Percentiles rank a stretch among this genome's conserved stretches.
phyloP scores from a whole-genome alignment of 2,113 vertebrate species.

The Pelecanus crispus region DNA sequence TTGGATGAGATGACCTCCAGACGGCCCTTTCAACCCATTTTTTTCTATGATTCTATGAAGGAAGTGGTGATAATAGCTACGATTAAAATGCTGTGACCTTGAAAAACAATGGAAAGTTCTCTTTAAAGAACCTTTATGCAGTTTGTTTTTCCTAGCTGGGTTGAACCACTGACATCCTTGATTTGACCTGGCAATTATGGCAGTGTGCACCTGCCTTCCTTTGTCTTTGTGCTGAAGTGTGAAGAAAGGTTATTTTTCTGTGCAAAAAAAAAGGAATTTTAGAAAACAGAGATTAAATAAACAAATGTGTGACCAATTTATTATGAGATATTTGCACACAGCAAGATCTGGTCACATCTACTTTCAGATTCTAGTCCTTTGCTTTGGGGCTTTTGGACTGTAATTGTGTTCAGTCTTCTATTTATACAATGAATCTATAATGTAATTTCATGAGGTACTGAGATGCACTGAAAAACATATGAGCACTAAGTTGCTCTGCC shows the following conservation, averaged over 20 bases:
- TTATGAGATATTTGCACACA: not conserved
- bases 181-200: not conserved
- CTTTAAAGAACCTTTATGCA: not conserved
- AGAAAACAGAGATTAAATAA: slow-evolving; percentile 57
- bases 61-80: not conserved
- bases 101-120: not conserved
- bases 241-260: slow-evolving; percentile 12
- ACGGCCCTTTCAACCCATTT: not conserved
- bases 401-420: slow-evolving; percentile 65
- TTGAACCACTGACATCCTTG: not conserved
- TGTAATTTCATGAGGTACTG: slow-evolving; percentile 77
- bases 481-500: slow-evolving; percentile 51
- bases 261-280: not conserved
- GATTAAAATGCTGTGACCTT: not conserved
- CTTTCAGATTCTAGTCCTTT: not conserved
- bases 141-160: not conserved
- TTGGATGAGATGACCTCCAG: not conserved
- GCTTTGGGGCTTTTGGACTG: slow-evolving; percentile 40
- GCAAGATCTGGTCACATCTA: slow-evolving; percentile 10
- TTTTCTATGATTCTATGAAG: not conserved
- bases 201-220: not conserved
- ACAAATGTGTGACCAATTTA: slow-evolving; percentile 40
- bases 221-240: not conserved
- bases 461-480: slow-evolving; percentile 67
- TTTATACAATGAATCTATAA: slow-evolving; percentile 80